These are phyloP conservation scores for Desoria tigrina DNA, from an alignment of 2,888 invertebrate species.

Conservation along the genomic window DNA sequence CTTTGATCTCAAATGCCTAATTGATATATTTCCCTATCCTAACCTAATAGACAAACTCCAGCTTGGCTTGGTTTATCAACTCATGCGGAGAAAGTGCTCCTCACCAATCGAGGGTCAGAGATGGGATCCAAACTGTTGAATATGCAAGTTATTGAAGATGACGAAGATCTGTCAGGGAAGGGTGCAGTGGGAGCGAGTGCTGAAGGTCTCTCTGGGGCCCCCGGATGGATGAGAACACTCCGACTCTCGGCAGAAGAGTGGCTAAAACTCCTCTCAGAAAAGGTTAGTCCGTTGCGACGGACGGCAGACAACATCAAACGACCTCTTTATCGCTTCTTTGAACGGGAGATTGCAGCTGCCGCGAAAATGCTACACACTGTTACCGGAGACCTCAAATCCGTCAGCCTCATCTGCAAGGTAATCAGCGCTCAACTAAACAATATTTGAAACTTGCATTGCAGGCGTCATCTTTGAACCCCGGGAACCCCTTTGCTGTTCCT, in stretches of 20 bases:
- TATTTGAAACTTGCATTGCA: too few relatives aligned
- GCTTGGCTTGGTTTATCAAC: slow-evolving; percentile 98
- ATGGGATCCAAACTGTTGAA: slow-evolving; percentile 91
- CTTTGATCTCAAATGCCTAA: too few relatives aligned
- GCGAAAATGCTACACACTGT: slow-evolving; percentile 85
- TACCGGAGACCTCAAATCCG: slow-evolving; percentile 84
- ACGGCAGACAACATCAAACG: slow-evolving; percentile 99
- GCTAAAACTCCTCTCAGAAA: slow-evolving; percentile 85
- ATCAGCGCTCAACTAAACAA: background rate
- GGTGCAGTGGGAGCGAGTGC: slow-evolving; percentile 58
- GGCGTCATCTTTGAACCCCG: too few relatives aligned
- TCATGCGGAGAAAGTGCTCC: slow-evolving; percentile 90
- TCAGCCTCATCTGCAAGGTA: slow-evolving; percentile 86
- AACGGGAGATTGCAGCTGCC: slow-evolving; percentile 93
- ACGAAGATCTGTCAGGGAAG: slow-evolving; percentile 58
- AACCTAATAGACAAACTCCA: slow-evolving; percentile 76
- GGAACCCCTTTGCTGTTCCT: too few relatives aligned
- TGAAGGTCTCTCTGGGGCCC: slow-evolving; percentile 72
- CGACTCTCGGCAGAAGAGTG: slow-evolving; percentile 90
- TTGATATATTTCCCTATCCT: too few relatives aligned
- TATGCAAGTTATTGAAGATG: slow-evolving; percentile 95
- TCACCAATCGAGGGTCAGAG: slow-evolving; percentile 74
- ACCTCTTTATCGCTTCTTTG: slow-evolving; percentile 96
- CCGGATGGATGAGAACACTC: slow-evolving; percentile 96
- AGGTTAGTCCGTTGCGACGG: slow-evolving; percentile 76